These are phyloP conservation scores for Solea senegalensis DNA, from an alignment of 2,113 vertebrate genomes.

Conservation along the genomic window DNA sequence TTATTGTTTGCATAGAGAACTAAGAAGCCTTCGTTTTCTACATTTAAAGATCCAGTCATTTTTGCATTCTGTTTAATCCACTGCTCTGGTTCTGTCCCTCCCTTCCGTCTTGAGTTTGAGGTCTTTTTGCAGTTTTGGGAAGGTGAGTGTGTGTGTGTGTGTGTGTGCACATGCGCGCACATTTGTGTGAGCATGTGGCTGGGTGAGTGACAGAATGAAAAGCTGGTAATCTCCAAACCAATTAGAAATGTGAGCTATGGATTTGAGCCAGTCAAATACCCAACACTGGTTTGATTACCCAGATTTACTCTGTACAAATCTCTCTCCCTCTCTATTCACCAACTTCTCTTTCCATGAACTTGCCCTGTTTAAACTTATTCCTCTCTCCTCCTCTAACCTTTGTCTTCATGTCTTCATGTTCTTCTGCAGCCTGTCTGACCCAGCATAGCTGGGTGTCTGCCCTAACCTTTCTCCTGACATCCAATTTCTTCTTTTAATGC, in stretches of 20 bases:
- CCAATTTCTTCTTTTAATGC: slow-evolving; percentile 49
- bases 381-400: neutral
- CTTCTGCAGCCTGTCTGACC: too few species aligned
- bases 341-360: neutral
- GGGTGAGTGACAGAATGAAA: slow-evolving; percentile 69
- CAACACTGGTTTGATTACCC: slow-evolving; percentile 77
- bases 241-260: slow-evolving; percentile 80
- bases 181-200: slow-evolving; percentile 3
- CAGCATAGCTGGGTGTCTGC: neutral
- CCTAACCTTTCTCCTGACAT: slow-evolving; percentile 35
- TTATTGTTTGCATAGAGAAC: slow-evolving; percentile 15
- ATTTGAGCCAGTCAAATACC: slow-evolving; percentile 77
- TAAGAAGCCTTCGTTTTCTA: slow-evolving; percentile 41
- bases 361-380: neutral
- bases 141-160: slow-evolving; percentile 20
- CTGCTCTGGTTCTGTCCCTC: slow-evolving; percentile 34
- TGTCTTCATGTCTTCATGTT: neutral
- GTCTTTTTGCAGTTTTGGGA: slow-evolving; percentile 40
- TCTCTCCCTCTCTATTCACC: slow-evolving; percentile 28
- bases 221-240: slow-evolving; percentile 80
- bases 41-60: slow-evolving; percentile 53
- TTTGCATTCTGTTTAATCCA: slow-evolving; percentile 51
- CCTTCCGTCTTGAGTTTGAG: slow-evolving; percentile 18
- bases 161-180: slow-evolving; percentile 4
- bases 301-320: slow-evolving; percentile 67